Evolutionary conservation across 2,888 invertebrate species (phyloP), one percentile per base, ranked within the genome.

Genomic region (Clivina fossor): DNA sequence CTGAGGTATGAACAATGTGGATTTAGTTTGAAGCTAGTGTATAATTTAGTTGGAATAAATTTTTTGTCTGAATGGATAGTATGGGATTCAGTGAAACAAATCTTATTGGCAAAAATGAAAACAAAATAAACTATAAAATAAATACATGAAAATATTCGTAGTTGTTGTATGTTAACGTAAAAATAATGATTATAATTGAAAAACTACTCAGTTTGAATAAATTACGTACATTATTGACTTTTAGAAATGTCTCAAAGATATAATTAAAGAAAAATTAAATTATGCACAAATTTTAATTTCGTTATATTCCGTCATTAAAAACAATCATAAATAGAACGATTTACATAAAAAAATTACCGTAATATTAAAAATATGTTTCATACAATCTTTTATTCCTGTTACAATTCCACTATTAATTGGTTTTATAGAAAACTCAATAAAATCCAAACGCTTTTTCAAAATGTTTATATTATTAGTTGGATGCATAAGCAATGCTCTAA

Each of bases 401-500:
- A 84, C 77, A 58, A 85, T 74, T 43, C 83, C 79, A 46, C 78
- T 78, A 68, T 85, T 84, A 38, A 78, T 75, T 0, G 84, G 77
- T 47, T 80, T 74, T 64, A 80, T 71, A 66, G 87, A 86, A 72
- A 83, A 90, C 8, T 79, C 77, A 7, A 93, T 78, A 18, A 86
- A 85, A 60, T 86, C 81, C 56, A 85, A 82, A 7, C 93, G 79
- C 35, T 80, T 78, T 22, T 78, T 73, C 11, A 93, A 72, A 5
- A 80, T 72, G 0, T 71, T 67, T 1, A 81, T 64, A 67, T 90
- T 79, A 43, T 80, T 82, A 0, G 83, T 82, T 0, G 93, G 93
- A 63, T 84, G 83, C 58, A 84, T 78, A 59, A 92, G 78, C 64
- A 88, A 78, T 22, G 82, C 76, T 68, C 89, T 88, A 62, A 35